phyloP scores from a whole-genome alignment of 1,140 invertebrate species.

The Pachypsylla venusta region DNA sequence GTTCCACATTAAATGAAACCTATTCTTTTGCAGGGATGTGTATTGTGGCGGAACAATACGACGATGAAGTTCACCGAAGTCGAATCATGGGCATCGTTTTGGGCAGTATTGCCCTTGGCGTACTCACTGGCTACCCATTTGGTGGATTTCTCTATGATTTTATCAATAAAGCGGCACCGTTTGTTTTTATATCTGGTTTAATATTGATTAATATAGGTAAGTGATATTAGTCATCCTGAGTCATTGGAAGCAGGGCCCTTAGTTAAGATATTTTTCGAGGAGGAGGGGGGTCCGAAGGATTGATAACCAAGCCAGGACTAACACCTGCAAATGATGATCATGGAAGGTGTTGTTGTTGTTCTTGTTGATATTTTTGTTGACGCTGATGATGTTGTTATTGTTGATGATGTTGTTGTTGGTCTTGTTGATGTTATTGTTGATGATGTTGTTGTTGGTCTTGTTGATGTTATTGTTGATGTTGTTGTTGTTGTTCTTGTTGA shows the following conservation, averaged over 20 bases:
- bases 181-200: slow-evolving; percentile 46
- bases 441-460: too few species aligned
- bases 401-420: too few species aligned
- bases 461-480: too few species aligned
- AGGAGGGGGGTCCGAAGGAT: too few species aligned
- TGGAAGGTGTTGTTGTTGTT: too few species aligned
- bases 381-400: too few species aligned
- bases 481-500: too few species aligned
- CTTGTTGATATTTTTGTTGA: too few species aligned
- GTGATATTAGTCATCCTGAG: slow-evolving; percentile 11
- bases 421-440: too few species aligned
- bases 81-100: slow-evolving; percentile 59
- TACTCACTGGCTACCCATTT: slow-evolving; percentile 62
- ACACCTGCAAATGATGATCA: too few species aligned
- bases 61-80: slow-evolving; percentile 40
- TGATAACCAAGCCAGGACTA: too few species aligned
- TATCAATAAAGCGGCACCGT: slow-evolving; percentile 54
- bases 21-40: slow-evolving; percentile 32
- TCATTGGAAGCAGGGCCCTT: neutral
- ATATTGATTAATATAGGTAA: slow-evolving; percentile 42
- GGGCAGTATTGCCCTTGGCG: slow-evolving; percentile 62
- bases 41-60: slow-evolving; percentile 37
- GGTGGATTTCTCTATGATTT: slow-evolving; percentile 60
- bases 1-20: slow-evolving; percentile 32
- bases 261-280: neutral